Evolutionary conservation across 2,888 invertebrate species (phyloP).

Genomic region (Drepanosiphum platanoidis): DNA sequence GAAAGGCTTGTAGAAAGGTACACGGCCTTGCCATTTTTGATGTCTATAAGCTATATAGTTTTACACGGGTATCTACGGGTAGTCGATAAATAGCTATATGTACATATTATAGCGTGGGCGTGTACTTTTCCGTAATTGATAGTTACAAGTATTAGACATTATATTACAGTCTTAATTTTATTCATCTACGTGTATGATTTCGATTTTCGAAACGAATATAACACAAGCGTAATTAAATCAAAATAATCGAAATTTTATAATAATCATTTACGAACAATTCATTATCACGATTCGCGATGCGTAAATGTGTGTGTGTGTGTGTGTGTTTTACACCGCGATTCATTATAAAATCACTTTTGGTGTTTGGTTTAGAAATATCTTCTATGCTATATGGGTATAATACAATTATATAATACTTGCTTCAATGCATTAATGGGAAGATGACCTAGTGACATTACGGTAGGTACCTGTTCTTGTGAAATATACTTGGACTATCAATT

Average conservation of each 20-base stretch:
- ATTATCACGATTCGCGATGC: background rate
- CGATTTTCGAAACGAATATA: background rate
- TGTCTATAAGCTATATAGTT: background rate
- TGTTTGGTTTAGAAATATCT: conserved; percentile 4
- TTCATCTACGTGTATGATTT: background rate
- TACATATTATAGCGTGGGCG: background rate
- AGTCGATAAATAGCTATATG: background rate
- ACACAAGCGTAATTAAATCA: background rate
- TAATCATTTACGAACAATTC: background rate
- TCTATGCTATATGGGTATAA: background rate
- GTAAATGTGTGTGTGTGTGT: background rate
- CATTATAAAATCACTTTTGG: background rate
- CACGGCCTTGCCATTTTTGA: conserved; percentile 16
- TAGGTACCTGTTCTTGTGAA: conserved; percentile 17
- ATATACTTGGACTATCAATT: conserved; percentile 10
- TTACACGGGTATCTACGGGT: background rate
- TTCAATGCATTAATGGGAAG: conserved; percentile 21
- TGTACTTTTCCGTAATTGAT: background rate
- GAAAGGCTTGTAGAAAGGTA: conserved; percentile 53
- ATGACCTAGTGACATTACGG: conserved; percentile 45
- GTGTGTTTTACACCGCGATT: background rate
- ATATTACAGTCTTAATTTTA: background rate
- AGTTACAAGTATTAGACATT: background rate
- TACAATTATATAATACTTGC: conserved; percentile 12
- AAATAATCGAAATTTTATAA: too few species aligned